Percentiles rank a stretch among this genome's conserved stretches.
Conservation (phyloP, 1,140 invertebrate genomes). For the Camponotus floridanus region DNA sequence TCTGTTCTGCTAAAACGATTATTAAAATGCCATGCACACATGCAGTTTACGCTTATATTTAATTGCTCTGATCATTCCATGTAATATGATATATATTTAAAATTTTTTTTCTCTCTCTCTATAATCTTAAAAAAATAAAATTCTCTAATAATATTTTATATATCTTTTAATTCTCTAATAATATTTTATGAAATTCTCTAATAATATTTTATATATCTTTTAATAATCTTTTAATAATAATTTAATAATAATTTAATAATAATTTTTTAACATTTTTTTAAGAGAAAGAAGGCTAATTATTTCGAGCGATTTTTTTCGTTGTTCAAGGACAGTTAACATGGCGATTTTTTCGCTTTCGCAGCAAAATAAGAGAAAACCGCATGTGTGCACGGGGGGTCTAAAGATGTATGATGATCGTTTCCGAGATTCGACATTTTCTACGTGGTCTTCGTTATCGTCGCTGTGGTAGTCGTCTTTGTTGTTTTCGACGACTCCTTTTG, state of each 20-base stretch:
- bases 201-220: constrained; percentile 7
- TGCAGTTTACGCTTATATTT: neutral
- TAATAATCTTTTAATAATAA: neutral
- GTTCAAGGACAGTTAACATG: neutral
- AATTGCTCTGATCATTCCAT: neutral
- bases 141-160: constrained; percentile 15
- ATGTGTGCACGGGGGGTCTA: constrained; percentile 10
- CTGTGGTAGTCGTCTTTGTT: constrained; percentile 39
- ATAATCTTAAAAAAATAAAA: neutral
- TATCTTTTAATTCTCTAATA: neutral
- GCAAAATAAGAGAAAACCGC: constrained; percentile 16
- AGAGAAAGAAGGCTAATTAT: neutral
- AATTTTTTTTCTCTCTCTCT: neutral
- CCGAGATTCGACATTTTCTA: constrained; percentile 60
- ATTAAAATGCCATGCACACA: neutral
- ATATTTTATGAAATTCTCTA: constrained; percentile 5
- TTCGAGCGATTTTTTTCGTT: neutral
- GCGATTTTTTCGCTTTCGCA: constrained; percentile 7
- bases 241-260: constrained; percentile 38
- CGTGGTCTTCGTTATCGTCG: constrained; percentile 24
- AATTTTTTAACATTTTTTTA: constrained; percentile 14
- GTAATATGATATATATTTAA: neutral
- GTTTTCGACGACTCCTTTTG: constrained; percentile 72
- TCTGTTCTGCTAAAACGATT: neutral
- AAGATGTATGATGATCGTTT: constrained; percentile 23